Base-by-base conservation (phyloP, 2,888 invertebrate genomes). In the Volucella inanis region DNA sequence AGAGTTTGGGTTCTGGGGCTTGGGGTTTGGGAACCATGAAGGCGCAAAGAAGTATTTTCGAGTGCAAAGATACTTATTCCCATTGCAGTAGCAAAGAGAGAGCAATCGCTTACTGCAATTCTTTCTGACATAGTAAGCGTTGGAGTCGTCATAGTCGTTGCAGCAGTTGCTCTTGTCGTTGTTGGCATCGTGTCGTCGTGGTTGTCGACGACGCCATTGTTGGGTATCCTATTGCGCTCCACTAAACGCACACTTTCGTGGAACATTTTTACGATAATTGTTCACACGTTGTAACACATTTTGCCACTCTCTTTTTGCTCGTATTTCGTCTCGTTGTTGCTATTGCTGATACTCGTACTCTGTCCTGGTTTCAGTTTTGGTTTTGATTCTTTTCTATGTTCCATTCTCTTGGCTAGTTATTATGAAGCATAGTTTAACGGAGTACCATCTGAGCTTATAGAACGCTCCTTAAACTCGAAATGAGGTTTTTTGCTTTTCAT, bases 211-310 rank as follows among this genome's bases (percentile, higher is more conserved):
- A 47, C 50, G 18, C 55, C 12, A n/a, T 38, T 15, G 61, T 15
- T 52, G 15, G 31, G 54, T 67, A 68, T 72, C 54, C 67, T 85
- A 76, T 76, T 22, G 22, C 67, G 71, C 71, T 85, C 85, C 81
- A 81, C 85, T 81, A 85, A 85, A 81, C 85, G 85, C 85, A 85
- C 85, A 85, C 85, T 85, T 85, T 85, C 67, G 81, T 76, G 81
- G 47, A 81, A 72, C 76, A 81, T 81, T 85, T 85, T 85, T 81
- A 85, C 76, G 85, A 85, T 85, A 85, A 85, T 85, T 85, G 85
- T 85, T 85, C 85, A 85, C 85, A 85, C 85, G 85, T 85, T 85
- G 85, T 85, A 85, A 81, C 81, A 80, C 81, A 81, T 85, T 85
- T 81, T 81, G 81, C 81, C 62, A 65, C 70, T 71, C 22, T 22